These are phyloP conservation scores for Ectropis crepuscularia DNA, from an alignment of 2,888 invertebrate species.

Conservation along the genomic window DNA sequence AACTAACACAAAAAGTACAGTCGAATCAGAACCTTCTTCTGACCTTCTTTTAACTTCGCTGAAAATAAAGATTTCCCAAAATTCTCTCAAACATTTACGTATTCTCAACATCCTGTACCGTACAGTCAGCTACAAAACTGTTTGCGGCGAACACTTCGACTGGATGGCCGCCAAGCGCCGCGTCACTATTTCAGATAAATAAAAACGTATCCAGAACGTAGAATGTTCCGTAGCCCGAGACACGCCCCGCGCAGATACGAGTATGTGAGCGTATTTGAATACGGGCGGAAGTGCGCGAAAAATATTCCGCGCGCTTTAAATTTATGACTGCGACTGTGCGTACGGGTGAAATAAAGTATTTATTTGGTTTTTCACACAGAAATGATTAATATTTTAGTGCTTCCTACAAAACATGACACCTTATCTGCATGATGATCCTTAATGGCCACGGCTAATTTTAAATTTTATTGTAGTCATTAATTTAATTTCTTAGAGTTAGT, in stretches of 20 bases:
- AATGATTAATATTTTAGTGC: too few relatives aligned
- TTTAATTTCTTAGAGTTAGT: too few relatives aligned
- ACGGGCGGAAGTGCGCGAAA: conserved; percentile 9
- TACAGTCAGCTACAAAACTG: conserved; percentile 15
- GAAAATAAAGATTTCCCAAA: neutral
- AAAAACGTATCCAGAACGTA: conserved; percentile 14
- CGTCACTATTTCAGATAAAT: conserved; percentile 14
- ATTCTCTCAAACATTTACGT: neutral
- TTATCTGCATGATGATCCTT: too few relatives aligned
- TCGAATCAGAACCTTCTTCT: too few relatives aligned
- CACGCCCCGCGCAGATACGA: conserved; percentile 7
- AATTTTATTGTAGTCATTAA: too few relatives aligned
- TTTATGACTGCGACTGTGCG: conserved; percentile 14
- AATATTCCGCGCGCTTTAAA: conserved; percentile 19
- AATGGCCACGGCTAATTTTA: too few relatives aligned
- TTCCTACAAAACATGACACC: too few relatives aligned
- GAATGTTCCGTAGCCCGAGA: conserved; percentile 1
- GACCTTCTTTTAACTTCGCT: too few relatives aligned
- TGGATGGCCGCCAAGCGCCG: conserved; percentile 16
- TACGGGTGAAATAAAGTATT: neutral
- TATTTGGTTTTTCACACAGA: neutral
- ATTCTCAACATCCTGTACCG: conserved; percentile 9
- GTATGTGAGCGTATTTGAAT: conserved; percentile 17
- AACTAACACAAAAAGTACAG: too few relatives aligned
- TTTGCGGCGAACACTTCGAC: conserved; percentile 17